Conservation (phyloP, 35 echinoderm and acorn worm genomes). For the Apostichopus californicus region DNA sequence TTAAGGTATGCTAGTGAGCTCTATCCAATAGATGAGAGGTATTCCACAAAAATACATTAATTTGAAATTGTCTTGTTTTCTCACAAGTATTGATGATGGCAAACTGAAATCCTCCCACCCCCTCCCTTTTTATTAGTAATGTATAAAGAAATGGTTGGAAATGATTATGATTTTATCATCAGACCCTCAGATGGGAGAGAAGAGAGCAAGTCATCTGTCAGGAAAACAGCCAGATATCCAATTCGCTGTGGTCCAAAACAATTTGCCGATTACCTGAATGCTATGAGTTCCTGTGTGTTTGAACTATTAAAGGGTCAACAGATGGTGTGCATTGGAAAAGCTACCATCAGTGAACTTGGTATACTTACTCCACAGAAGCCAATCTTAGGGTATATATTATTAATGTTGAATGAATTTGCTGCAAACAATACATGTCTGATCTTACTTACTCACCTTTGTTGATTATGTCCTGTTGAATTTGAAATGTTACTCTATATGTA, state of each 20-base stretch:
- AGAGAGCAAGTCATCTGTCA: conserved; percentile 61
- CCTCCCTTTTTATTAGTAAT: no score
- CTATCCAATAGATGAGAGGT: no score
- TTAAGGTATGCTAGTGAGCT: no score
- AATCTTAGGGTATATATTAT: conserved; percentile 71
- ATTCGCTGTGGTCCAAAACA: conserved; percentile 97
- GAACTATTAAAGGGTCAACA: conserved; percentile 73
- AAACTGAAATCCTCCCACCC: no score
- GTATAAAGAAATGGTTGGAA: neutral
- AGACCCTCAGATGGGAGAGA: conserved; percentile 92
- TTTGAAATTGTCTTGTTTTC: no score
- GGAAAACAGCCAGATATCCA: conserved; percentile 83
- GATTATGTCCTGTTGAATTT: no score
- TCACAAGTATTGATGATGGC: no score
- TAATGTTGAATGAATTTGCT: no score
- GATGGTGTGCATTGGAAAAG: conserved; percentile 72
- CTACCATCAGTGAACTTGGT: conserved; percentile 85
- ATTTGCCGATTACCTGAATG: conserved; percentile 93
- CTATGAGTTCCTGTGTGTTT: conserved; percentile 81
- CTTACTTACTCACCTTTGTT: no score
- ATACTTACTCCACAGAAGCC: conserved; percentile 77
- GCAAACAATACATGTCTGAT: no score
- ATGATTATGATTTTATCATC: conserved; percentile 3
- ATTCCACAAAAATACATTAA: no score
- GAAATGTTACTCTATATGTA: no score